Conservation (phyloP, 2,888 invertebrate species). For the Argyresthia goedartella region DNA sequence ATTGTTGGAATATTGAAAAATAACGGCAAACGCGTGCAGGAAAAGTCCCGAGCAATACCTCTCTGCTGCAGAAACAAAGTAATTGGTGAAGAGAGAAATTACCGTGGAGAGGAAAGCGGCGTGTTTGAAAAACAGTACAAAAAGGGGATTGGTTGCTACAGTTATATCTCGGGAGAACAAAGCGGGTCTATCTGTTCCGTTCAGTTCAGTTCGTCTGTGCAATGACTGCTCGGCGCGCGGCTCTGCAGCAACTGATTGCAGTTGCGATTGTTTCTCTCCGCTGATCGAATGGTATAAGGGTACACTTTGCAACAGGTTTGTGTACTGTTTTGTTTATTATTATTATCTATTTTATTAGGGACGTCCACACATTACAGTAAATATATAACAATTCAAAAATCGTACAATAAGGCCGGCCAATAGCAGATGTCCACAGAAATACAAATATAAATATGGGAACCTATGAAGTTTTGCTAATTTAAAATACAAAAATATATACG, state of each 20-base stretch:
- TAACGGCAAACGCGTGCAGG: conserved; percentile 18
- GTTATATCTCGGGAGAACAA: conserved; percentile 31
- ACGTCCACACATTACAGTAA: too few relatives aligned
- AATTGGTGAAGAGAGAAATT: conserved; percentile 51
- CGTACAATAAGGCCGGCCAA: too few relatives aligned
- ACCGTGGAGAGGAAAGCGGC: conserved; percentile 30
- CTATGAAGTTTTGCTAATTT: too few relatives aligned
- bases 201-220: neutral
- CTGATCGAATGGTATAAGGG: neutral
- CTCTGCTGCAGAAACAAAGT: conserved; percentile 40
- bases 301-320: neutral
- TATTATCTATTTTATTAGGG: too few relatives aligned
- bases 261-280: neutral
- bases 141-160: conserved; percentile 28
- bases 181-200: conserved; percentile 22
- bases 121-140: conserved; percentile 33
- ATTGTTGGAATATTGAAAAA: conserved; percentile 28
- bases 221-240: neutral
- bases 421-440: too few relatives aligned
- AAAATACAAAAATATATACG: too few relatives aligned
- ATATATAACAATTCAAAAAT: too few relatives aligned
- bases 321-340: too few relatives aligned
- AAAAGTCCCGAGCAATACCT: conserved; percentile 26
- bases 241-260: neutral
- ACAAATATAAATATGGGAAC: too few relatives aligned